Percentiles rank a stretch among this genome's conserved stretches.
These are phyloP conservation scores for Psammodynastes pulverulentus DNA, from an alignment of 2,113 vertebrate genomes.

Conservation along the genomic window DNA sequence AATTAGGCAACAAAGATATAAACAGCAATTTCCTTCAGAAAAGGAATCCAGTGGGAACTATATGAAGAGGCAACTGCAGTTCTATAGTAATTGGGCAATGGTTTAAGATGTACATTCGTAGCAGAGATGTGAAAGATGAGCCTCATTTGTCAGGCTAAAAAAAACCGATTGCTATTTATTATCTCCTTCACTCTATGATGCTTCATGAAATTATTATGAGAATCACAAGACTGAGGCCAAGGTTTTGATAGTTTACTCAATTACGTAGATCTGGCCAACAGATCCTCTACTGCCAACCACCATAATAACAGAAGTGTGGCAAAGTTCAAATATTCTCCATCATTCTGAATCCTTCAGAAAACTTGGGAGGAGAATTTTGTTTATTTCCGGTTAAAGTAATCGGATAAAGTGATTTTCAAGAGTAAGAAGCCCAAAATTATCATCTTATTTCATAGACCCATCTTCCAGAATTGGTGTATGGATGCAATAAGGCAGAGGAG, in stretches of 20 bases:
- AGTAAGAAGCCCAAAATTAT: not conserved
- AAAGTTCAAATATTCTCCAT: not conserved
- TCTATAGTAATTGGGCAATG: constrained; percentile 65
- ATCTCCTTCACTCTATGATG: constrained; percentile 60
- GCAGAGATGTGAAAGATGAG: constrained; percentile 54
- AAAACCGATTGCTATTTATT: constrained; percentile 61
- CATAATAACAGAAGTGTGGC: not conserved
- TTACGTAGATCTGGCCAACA: not conserved
- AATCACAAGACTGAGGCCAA: too few relatives aligned
- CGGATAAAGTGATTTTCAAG: not conserved
- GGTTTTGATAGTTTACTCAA: not conserved
- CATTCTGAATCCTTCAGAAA: not conserved
- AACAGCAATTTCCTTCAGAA: constrained; percentile 66
- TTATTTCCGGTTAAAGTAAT: not conserved
- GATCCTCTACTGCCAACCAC: not conserved
- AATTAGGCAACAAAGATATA: constrained; percentile 67
- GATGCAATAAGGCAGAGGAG: not conserved
- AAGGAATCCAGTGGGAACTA: constrained; percentile 64
- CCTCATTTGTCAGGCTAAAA: constrained; percentile 59
- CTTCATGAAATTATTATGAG: constrained; percentile 30
- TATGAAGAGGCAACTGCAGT: constrained; percentile 61
- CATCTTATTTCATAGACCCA: not conserved
- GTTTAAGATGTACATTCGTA: constrained; percentile 60
- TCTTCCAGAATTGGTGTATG: not conserved
- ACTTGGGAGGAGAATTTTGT: not conserved